These are phyloP conservation scores for Propithecus coquereli DNA, from an alignment of 2,113 vertebrate genomes.

Conservation along the genomic window DNA sequence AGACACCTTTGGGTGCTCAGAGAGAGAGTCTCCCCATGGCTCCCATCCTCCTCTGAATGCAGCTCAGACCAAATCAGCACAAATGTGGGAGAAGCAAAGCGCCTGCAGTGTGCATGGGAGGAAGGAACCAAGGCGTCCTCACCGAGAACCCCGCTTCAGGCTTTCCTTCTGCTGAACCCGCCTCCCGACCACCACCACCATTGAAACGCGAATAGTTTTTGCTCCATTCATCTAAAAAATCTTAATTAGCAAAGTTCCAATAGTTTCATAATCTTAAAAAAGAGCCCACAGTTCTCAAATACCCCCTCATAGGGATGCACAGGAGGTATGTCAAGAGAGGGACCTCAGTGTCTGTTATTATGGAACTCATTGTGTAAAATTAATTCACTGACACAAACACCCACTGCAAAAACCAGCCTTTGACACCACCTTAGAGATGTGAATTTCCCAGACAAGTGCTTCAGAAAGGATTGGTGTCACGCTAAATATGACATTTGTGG, in stretches of 20 bases:
- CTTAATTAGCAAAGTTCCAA: neutral
- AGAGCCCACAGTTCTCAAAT: neutral
- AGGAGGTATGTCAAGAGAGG: neutral
- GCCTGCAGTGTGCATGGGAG: neutral
- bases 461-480: neutral
- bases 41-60: neutral
- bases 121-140: rapidly evolving
- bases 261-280: neutral
- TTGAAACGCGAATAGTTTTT: neutral
- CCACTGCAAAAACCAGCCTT: neutral
- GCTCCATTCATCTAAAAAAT: neutral
- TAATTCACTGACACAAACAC: neutral
- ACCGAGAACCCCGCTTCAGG: rapidly evolving
- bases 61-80: neutral
- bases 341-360: neutral
- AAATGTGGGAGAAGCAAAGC: neutral
- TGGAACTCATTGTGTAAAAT: neutral
- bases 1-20: neutral
- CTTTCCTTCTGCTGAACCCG: no score
- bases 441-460: neutral
- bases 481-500: neutral
- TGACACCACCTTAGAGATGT: neutral
- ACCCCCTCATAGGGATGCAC: neutral
- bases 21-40: neutral
- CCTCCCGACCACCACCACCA: neutral